Evolutionary conservation across 1,140 invertebrate species (phyloP).

Genomic region (Hydropsyche tenuis): DNA sequence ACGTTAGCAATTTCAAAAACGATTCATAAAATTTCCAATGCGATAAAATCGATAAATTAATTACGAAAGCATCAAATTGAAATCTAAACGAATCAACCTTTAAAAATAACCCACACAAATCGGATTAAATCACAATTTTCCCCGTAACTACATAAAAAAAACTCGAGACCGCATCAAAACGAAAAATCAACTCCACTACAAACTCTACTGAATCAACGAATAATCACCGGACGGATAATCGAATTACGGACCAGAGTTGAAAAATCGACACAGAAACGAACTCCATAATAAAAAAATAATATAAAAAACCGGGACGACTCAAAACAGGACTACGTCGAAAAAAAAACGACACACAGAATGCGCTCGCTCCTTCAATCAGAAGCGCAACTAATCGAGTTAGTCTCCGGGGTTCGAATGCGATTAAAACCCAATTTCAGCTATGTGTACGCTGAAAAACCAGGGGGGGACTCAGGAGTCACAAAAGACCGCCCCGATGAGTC

Average conservation of each 20-base stretch:
- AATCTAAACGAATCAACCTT: no score
- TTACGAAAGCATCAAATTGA: no score
- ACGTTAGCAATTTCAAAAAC: no score
- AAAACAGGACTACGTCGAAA: no score
- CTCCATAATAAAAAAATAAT: no score
- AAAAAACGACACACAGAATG: no score
- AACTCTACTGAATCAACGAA: slow-evolving; percentile 48
- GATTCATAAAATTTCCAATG: no score
- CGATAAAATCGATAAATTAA: no score
- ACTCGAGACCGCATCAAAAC: background rate
- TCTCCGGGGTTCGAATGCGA: slow-evolving; percentile 48
- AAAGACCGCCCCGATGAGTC: background rate
- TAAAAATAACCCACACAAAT: no score
- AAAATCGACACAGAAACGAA: background rate
- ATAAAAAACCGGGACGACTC: no score
- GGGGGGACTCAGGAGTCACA: slow-evolving; percentile 25
- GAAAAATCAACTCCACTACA: no score
- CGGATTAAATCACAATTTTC: background rate
- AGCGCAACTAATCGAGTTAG: slow-evolving; percentile 50
- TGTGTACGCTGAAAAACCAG: slow-evolving; percentile 33
- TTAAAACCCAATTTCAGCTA: slow-evolving; percentile 49
- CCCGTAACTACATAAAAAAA: background rate
- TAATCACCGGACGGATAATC: slow-evolving; percentile 45
- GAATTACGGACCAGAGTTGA: slow-evolving; percentile 33
- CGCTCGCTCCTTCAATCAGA: slow-evolving; percentile 42